Evolutionary conservation across 2,888 invertebrate genomes (phyloP).

Genomic region (Octonoba sinensis): DNA sequence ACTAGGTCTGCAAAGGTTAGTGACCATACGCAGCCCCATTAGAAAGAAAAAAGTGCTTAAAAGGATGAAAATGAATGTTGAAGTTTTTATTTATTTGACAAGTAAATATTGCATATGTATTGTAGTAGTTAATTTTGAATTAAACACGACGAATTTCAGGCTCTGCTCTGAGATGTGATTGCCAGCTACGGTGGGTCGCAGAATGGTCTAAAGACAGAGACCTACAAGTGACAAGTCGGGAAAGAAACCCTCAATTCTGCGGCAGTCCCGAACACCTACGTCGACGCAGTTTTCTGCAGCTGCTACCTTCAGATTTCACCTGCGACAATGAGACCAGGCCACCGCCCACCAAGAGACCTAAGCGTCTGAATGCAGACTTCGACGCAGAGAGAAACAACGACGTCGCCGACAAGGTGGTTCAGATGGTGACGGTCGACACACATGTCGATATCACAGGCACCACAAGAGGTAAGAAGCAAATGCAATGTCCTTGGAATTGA

Average conservation of each 20-base stretch:
- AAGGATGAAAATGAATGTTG: too few species aligned
- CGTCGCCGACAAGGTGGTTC: constrained; percentile 7
- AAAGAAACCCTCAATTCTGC: constrained; percentile 92
- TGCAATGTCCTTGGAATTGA: not conserved
- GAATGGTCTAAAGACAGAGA: constrained; percentile 90
- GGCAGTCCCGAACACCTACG: constrained; percentile 85
- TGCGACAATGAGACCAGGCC: constrained; percentile 51
- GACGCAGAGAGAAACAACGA: constrained; percentile 12
- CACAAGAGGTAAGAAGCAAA: constrained; percentile 14
- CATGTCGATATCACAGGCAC: constrained; percentile 26
- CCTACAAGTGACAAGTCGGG: constrained; percentile 91
- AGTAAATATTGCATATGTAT: too few species aligned
- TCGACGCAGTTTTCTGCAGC: constrained; percentile 87
- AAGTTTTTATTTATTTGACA: too few species aligned
- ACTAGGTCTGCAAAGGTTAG: too few species aligned
- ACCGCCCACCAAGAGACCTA: constrained; percentile 39
- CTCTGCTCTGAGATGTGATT: constrained; percentile 88
- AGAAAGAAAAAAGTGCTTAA: too few species aligned
- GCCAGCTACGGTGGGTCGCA: constrained; percentile 87
- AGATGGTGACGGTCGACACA: constrained; percentile 24
- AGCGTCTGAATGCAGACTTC: constrained; percentile 21
- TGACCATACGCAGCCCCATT: too few species aligned
- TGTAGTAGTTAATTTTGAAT: too few species aligned
- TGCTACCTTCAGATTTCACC: constrained; percentile 79
- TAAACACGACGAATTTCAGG: constrained; percentile 35